phyloP scores from a whole-genome alignment of 2,797 vertebrate genomes.

The Natrix natrix region DNA sequence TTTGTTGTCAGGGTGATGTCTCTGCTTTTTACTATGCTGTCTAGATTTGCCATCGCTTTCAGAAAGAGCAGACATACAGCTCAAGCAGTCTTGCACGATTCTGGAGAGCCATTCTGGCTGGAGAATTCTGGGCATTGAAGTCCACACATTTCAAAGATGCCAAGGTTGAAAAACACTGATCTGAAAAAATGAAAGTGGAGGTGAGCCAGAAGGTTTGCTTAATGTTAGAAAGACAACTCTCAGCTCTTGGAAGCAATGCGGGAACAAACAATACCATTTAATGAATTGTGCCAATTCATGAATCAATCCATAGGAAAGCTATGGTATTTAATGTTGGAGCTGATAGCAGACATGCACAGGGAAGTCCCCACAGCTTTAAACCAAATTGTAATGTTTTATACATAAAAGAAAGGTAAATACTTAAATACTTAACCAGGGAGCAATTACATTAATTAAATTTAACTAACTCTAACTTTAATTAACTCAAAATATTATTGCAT shows the following conservation, averaged over 20 bases:
- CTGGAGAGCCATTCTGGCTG: neutral
- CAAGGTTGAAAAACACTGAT: neutral
- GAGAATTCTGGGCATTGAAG: neutral
- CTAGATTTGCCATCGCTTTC: too few species aligned
- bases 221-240: neutral
- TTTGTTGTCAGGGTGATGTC: too few species aligned
- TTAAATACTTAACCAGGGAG: neutral
- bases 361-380: neutral
- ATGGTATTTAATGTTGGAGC: neutral
- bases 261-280: neutral
- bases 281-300: neutral
- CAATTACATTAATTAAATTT: neutral
- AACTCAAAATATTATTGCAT: neutral
- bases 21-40: too few species aligned
- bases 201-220: neutral
- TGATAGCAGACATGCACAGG: neutral
- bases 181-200: neutral
- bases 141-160: neutral
- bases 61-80: neutral
- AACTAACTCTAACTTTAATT: neutral
- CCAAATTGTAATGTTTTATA: neutral
- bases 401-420: neutral
- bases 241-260: neutral
- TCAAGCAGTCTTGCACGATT: neutral
- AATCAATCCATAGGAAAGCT: neutral